Conservation (phyloP, 2,113 vertebrate species). For the Corythornis cristatus region DNA sequence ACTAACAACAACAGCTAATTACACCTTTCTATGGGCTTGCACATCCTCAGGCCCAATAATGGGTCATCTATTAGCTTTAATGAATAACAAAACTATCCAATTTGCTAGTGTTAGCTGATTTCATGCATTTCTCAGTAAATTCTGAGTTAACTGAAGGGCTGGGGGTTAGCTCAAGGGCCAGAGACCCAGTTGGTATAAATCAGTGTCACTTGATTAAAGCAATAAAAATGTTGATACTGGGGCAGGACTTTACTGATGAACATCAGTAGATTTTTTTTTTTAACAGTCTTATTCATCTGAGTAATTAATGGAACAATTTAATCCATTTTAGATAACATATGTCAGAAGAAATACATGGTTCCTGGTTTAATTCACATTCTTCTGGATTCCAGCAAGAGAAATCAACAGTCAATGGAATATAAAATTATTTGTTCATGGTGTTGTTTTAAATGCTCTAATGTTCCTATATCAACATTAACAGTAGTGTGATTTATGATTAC, state of each 20-base stretch:
- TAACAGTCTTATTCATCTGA: not conserved
- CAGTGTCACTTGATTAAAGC: not conserved
- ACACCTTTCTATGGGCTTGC: not conserved
- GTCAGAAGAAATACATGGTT: not conserved
- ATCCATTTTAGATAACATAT: constrained; percentile 14
- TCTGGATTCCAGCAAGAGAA: constrained; percentile 3
- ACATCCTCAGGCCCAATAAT: constrained; percentile 36
- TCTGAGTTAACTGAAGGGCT: constrained; percentile 12
- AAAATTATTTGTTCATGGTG: constrained; percentile 39
- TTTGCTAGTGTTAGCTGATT: constrained; percentile 52
- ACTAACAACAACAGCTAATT: not conserved
- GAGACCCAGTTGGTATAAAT: constrained; percentile 2
- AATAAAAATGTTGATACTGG: not conserved
- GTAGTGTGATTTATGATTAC: constrained; percentile 56
- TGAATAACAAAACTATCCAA: constrained; percentile 48
- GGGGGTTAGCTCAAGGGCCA: not conserved
- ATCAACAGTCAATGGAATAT: not conserved
- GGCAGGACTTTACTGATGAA: not conserved
- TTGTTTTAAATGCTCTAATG: constrained; percentile 43
- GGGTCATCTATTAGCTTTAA: constrained; percentile 67
- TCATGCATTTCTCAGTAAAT: constrained; percentile 59
- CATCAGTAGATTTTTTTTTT: not conserved
- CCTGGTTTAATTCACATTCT: constrained; percentile 26
- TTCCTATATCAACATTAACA: constrained; percentile 50
- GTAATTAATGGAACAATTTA: constrained; percentile 1